Evolutionary conservation across 2,888 invertebrate species (phyloP), one percentile per base, ranked within the genome.

Genomic region (Eupithecia subfuscata): DNA sequence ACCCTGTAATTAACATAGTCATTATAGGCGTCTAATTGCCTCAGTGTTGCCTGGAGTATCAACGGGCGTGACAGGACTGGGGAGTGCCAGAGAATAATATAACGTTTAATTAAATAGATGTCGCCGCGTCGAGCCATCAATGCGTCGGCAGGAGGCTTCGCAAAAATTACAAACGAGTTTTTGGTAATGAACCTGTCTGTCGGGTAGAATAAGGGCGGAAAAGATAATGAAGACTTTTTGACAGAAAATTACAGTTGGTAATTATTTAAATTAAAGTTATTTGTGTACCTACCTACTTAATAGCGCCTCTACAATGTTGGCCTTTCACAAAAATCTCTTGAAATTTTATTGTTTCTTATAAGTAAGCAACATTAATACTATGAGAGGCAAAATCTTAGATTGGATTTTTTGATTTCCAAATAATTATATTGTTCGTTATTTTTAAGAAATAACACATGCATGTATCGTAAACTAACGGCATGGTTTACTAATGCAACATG

Each of bases 21-120:
- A 94, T 94, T 93, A 93, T 92, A 93, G 92, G 89, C 91, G 90
- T 91, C 90, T 93, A 93, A 93, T 93, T 93, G 92, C 90, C 90
- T 90, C 88, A 89, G 89, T 89, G 91, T 91, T 91, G 93, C 88
- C 90, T 91, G 88, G 90, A 92, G 91, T 92, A 90, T 91, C 91
- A 91, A 92, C 90, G 89, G 84, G 87, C 89, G 89, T 91, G 91
- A 91, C 89, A 86, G 87, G 88, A 87, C 88, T 89, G 79, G 81
- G 63, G 72, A 77, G 74, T 71, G 71, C 70, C 70, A n/a, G 86
- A 85, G 85, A 85, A 88, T 88, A 87, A 88, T 89, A 89, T 88
- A 89, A 89, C 88, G 88, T 91, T 90, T 92, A 90, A 92, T 92
- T 91, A 91, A 90, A 87, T 84, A 85, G 83, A 87, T 85, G 87